Percentiles rank a stretch among this genome's conserved stretches.
Evolutionary conservation across 2,113 vertebrate genomes (phyloP).

Genomic region (Centropus unirufus): DNA sequence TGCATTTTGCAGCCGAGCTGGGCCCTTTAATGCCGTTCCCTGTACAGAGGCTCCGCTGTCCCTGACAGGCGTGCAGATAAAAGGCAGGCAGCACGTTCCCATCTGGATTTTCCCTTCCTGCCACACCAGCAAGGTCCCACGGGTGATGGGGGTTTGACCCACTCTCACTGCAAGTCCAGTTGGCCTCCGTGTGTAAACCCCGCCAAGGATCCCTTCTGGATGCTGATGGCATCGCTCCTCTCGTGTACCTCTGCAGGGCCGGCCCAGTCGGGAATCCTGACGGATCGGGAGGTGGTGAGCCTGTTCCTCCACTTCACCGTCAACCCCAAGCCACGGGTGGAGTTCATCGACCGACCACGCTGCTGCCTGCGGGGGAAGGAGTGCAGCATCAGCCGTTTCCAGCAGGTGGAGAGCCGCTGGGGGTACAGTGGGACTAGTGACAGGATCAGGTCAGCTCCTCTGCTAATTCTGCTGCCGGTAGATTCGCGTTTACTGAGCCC

Average conservation of each 20-base stretch:
- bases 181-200: neutral
- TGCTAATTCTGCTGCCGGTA: constrained; percentile 6
- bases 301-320: constrained; percentile 98
- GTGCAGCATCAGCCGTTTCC: constrained; percentile 95
- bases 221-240: fast-evolving
- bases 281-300: constrained; percentile 93
- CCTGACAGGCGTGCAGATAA: fast-evolving
- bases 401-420: constrained; percentile 98
- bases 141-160: neutral
- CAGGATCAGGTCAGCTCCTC: constrained; percentile 86
- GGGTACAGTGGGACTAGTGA: constrained; percentile 97
- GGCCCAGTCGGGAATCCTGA: constrained; percentile 95
- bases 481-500: neutral
- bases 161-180: neutral
- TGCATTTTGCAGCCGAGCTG: neutral
- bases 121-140: neutral
- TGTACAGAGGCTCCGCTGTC: fast-evolving
- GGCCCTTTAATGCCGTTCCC: fast-evolving
- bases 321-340: constrained; percentile 94
- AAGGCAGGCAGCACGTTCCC: neutral
- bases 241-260: constrained; percentile 79
- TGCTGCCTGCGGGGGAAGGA: constrained; percentile 97
- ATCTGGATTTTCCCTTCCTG: neutral
- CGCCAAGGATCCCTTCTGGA: neutral
- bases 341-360: constrained; percentile 94